Conservation (phyloP, 2,888 invertebrate species). For the Polymixis flavicincta region DNA sequence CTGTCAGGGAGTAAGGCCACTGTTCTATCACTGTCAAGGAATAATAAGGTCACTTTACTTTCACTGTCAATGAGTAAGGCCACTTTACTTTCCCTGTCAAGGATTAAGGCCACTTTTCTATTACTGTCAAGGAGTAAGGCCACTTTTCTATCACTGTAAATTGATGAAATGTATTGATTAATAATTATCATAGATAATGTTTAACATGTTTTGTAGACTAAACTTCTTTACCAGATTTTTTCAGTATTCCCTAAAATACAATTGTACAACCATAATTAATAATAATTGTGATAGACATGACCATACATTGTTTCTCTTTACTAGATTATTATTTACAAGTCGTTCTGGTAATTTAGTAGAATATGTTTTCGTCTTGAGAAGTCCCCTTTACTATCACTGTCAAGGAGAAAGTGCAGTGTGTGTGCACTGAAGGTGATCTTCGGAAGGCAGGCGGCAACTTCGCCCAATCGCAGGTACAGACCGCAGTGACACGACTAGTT, state of each 20-base stretch:
- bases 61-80: constrained; percentile 71
- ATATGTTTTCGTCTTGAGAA: constrained; percentile 52
- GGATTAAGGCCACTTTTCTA: constrained; percentile 6
- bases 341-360: no score
- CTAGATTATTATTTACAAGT: no score
- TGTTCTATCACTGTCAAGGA: neutral
- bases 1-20: neutral
- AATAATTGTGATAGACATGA: no score
- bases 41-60: neutral
- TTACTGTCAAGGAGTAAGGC: constrained; percentile 75
- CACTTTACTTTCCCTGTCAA: neutral
- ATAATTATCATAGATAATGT: no score
- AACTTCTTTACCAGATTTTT: no score
- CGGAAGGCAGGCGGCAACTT: neutral
- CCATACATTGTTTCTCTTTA: no score
- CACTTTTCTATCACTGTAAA: neutral
- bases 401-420: neutral
- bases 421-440: neutral
- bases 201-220: no score
- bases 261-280: no score
- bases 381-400: constrained; percentile 53
- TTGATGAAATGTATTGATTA: no score
- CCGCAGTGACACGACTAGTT: neutral
- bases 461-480: neutral
- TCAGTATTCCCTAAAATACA: no score